Evolutionary conservation across 2,113 vertebrate species (phyloP).

Genomic region (Meleagris gallopavo): DNA sequence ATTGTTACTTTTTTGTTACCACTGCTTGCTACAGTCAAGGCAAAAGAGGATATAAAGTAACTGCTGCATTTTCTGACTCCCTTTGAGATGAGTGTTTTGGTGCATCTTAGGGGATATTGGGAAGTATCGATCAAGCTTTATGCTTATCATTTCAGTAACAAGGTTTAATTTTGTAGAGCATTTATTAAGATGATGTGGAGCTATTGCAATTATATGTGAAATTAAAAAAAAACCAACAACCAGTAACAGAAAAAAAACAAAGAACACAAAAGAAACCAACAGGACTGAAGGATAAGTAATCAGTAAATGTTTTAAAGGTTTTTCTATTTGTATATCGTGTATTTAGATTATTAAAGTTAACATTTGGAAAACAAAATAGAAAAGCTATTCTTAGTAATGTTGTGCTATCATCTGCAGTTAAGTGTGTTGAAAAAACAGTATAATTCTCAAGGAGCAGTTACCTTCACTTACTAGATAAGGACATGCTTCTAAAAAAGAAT

Average conservation of each 20-base stretch:
- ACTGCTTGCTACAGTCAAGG: neutral
- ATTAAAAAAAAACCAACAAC: neutral
- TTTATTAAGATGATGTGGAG: neutral
- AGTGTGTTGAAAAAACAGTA: neutral
- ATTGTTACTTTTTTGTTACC: neutral
- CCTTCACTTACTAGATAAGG: neutral
- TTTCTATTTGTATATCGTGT: neutral
- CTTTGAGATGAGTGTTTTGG: neutral
- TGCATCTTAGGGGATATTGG: neutral
- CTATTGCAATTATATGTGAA: neutral
- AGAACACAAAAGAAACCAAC: neutral
- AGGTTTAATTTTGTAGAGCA: neutral
- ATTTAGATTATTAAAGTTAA: neutral
- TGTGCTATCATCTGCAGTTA: neutral
- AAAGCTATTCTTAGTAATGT: neutral
- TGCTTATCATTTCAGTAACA: rapidly evolving
- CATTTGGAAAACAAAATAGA: neutral
- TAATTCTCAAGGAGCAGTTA: neutral
- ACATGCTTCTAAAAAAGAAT: neutral
- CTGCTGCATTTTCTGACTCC: neutral
- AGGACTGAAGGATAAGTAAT: neutral
- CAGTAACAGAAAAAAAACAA: no score
- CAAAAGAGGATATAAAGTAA: neutral
- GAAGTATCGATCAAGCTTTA: neutral
- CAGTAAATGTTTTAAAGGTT: neutral